Percentiles rank a stretch among this genome's conserved stretches.
Conservation (phyloP, 2,797 vertebrate species). For the Moxostoma hubbsi region DNA sequence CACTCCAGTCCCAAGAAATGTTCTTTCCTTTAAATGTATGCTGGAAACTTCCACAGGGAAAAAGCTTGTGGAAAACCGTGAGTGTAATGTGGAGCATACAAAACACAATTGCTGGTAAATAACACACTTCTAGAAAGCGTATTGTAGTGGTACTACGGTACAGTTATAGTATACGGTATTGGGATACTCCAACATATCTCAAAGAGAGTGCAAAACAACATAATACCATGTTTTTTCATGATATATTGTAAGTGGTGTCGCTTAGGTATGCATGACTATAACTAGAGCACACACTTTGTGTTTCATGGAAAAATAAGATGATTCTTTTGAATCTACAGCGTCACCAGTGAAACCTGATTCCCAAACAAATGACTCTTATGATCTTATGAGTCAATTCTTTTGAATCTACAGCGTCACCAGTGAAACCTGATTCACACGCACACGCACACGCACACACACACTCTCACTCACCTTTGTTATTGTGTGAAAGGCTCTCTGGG, state of each 20-base stretch:
- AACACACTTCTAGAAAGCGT: not conserved
- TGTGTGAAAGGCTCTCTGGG: not conserved
- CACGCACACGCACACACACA: not conserved
- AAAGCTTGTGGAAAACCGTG: not conserved
- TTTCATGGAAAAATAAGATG: too few species aligned
- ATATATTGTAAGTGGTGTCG: too few species aligned
- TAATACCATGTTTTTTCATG: too few species aligned
- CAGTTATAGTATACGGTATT: not conserved
- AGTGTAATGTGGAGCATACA: slow-evolving; percentile 4
- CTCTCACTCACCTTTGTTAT: not conserved
- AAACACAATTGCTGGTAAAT: slow-evolving; percentile 10
- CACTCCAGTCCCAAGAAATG: slow-evolving; percentile 8
- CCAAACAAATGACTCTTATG: too few species aligned
- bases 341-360: too few species aligned
- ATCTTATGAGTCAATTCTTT: not conserved
- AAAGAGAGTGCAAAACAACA: not conserved
- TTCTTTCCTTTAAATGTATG: not conserved
- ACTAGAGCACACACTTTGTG: too few species aligned
- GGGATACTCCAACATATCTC: not conserved
- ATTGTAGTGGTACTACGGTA: not conserved
- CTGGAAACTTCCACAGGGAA: slow-evolving; percentile 1
- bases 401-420: not conserved
- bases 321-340: not conserved
- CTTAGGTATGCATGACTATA: too few species aligned
- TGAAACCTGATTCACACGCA: too few species aligned